phyloP scores from a whole-genome alignment of 1,140 invertebrate genomes.

The Cylas formicarius region DNA sequence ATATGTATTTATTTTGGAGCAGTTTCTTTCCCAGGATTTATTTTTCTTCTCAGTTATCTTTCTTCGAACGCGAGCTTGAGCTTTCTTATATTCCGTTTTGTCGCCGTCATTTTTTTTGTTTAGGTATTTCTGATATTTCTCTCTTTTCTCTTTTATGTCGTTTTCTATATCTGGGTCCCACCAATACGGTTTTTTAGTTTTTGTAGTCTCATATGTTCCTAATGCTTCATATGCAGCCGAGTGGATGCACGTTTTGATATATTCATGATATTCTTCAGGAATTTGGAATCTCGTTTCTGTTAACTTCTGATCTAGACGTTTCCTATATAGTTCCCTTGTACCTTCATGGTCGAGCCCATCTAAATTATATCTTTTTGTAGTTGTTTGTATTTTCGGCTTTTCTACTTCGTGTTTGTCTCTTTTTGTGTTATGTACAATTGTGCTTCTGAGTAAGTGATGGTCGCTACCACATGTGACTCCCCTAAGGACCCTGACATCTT shows the following conservation, averaged over 20 bases:
- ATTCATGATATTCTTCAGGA: constrained; percentile 1
- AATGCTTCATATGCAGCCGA: background rate
- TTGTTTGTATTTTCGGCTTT: background rate
- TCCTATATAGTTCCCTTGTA: constrained; percentile 9
- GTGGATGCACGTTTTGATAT: constrained; percentile 7
- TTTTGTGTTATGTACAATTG: background rate
- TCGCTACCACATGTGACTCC: constrained; percentile 1
- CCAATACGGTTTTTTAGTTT: background rate
- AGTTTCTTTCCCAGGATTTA: too few relatives aligned
- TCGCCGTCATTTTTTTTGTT: constrained; percentile 7
- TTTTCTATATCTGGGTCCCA: background rate
- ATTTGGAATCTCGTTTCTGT: constrained; percentile 1
- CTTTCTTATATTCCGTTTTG: background rate
- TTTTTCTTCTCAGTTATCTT: background rate
- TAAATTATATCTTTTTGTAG: constrained; percentile 5
- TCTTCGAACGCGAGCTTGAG: background rate
- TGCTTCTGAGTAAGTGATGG: background rate
- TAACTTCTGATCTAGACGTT: constrained; percentile 1
- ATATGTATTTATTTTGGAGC: too few relatives aligned
- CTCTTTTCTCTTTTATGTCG: background rate
- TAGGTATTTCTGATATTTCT: background rate
- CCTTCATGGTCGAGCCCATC: constrained; percentile 4
- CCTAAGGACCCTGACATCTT: background rate
- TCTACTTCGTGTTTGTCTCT: background rate
- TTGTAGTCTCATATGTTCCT: background rate